Base-by-base conservation (phyloP, 2,888 invertebrate genomes). In the Pachymerium ferrugineum region DNA sequence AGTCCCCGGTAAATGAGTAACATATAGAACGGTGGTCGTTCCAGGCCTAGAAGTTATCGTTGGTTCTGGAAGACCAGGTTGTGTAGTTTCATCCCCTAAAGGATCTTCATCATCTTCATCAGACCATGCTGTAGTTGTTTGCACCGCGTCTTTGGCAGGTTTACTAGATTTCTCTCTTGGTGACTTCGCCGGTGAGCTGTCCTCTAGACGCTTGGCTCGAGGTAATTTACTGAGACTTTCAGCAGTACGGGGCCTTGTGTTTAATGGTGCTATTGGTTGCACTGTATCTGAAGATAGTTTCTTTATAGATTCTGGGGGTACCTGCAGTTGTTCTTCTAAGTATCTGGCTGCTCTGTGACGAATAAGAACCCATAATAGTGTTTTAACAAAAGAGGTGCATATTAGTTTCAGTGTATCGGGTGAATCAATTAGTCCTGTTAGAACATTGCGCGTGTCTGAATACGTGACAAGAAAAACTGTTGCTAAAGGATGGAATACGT, bases 341-440 rank as follows among this genome's bases (percentile, higher is more conserved):
- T 29, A 29, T 35, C 22, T 38, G 3, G 6, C 35, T 4, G 33
- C 69, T 6, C 25, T 69, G 16, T 82, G 79, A 38, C 81, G 79
- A n/a, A 83, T 73, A 14, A 84, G 73, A 33, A 83, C 76, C 82
- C 83, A 84, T 5, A 81, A 78, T 12, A 84, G 76, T 70, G 80
- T 80, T 77, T 81, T 81, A 4, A 80, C 78, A 76, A 83, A 84
- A 70, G 80, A 79, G 12, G 79, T 77, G 73, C 79, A 78, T 0
- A 83, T 79, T 3, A 80, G 75, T 14, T 78, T 77, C 29, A 81
- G 79, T 68, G 80, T 81, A 31, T 81, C 81, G 2, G 81, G 81
- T 6, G 81, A 81, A 76, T 84, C 83, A 70, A 84, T 81, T 1
- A 84, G 80, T 3, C 83, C 84, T 0, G 83, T 84, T 33, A 84